phyloP scores from a whole-genome alignment of 2,888 invertebrate genomes.

The Oithona nana region DNA sequence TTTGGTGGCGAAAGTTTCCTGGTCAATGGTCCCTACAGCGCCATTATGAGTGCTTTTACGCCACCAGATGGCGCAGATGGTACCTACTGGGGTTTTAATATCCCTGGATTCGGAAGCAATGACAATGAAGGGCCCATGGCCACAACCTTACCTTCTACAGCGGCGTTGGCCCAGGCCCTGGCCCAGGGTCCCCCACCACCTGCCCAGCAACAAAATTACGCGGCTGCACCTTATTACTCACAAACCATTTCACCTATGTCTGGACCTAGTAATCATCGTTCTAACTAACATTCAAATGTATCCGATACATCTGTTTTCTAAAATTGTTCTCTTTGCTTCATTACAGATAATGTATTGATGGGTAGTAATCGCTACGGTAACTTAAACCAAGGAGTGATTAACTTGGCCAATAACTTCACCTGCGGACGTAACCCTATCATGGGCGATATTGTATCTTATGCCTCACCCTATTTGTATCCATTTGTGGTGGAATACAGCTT shows the following conservation, averaged over 20 bases:
- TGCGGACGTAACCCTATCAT: slow-evolving; percentile 71
- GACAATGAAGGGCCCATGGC: neutral
- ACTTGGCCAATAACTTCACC: slow-evolving; percentile 22
- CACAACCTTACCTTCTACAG: neutral
- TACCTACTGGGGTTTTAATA: neutral
- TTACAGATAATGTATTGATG: neutral
- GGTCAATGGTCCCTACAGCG: slow-evolving; percentile 34
- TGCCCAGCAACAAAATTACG: neutral
- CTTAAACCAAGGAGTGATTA: neutral
- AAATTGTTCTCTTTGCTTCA: no score
- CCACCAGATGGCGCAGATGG: neutral
- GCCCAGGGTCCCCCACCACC: neutral
- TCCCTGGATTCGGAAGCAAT: neutral
- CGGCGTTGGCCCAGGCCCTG: neutral
- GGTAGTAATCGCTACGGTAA: neutral
- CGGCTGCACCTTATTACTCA: neutral
- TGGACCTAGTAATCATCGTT: neutral
- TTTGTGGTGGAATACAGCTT: slow-evolving; percentile 89
- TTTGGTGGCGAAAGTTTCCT: slow-evolving; percentile 14
- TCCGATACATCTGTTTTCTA: no score
- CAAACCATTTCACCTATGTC: neutral
- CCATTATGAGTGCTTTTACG: slow-evolving; percentile 64
- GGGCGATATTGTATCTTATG: slow-evolving; percentile 77
- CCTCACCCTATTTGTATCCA: slow-evolving; percentile 83
- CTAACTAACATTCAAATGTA: no score